Percentiles rank a stretch among this genome's conserved stretches.
These are phyloP conservation scores for Corythornis madagascariensis DNA, from an alignment of 2,113 vertebrate genomes.

Conservation along the genomic window DNA sequence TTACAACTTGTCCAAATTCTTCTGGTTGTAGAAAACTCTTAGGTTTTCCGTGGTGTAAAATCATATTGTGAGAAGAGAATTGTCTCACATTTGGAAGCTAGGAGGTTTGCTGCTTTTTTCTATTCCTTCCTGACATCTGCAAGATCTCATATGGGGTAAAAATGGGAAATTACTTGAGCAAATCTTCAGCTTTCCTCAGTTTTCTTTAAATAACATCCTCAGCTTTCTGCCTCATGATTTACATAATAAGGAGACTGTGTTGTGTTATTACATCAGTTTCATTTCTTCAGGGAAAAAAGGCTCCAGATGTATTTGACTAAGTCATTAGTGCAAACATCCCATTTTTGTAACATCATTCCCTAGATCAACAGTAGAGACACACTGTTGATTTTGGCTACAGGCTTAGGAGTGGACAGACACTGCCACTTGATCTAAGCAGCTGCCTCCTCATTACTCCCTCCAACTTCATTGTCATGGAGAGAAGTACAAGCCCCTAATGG, in stretches of 20 bases:
- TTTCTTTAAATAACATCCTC: slow-evolving; percentile 32
- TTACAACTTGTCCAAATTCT: rapidly evolving
- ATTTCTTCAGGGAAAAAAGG: slow-evolving; percentile 44
- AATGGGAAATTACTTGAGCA: slow-evolving; percentile 25
- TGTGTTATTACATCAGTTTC: slow-evolving; percentile 48
- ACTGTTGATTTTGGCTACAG: slow-evolving; percentile 59
- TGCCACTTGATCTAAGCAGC: slow-evolving; percentile 52
- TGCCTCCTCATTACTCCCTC: slow-evolving; percentile 13
- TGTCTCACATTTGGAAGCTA: background rate
- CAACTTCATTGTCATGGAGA: slow-evolving; percentile 43
- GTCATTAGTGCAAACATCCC: slow-evolving; percentile 54
- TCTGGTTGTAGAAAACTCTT: background rate
- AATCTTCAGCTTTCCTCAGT: slow-evolving; percentile 40
- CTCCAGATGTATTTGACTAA: slow-evolving; percentile 66
- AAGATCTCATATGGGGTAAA: slow-evolving; percentile 25
- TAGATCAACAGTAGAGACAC: slow-evolving; percentile 29
- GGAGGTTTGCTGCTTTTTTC: background rate
- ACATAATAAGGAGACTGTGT: slow-evolving; percentile 61
- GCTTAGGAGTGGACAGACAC: slow-evolving; percentile 35
- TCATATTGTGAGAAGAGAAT: background rate
- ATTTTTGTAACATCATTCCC: slow-evolving; percentile 42
- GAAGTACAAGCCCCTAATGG: slow-evolving; percentile 47
- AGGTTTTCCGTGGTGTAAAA: background rate
- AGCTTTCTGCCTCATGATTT: slow-evolving; percentile 47
- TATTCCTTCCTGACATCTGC: slow-evolving; percentile 43